A percentile compares a stretch with the other conserved stretches of the same genome.
phyloP scores from a whole-genome alignment of 2,888 invertebrate genomes.

The Shargacucullia verbasci region DNA sequence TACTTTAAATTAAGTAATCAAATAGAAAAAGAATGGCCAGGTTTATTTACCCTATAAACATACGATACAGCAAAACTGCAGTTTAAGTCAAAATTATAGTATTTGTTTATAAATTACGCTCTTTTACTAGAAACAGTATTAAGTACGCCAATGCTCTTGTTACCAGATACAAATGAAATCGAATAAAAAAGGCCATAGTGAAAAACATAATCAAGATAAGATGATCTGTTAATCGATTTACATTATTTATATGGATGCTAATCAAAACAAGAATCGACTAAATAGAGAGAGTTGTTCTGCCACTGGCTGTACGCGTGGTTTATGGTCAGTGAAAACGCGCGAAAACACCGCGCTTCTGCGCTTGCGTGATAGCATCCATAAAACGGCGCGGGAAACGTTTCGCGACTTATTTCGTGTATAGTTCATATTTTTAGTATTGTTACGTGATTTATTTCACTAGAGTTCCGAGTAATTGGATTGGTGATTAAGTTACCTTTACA shows the following conservation, averaged over 20 bases:
- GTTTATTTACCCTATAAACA: too few species aligned
- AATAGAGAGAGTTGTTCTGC: slow-evolving; percentile 57
- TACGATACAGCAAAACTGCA: too few species aligned
- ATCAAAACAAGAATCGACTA: slow-evolving; percentile 47
- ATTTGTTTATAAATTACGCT: too few species aligned
- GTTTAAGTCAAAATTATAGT: too few species aligned
- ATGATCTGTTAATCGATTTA: slow-evolving; percentile 34
- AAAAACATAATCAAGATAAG: slow-evolving; percentile 14
- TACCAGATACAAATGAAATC: slow-evolving; percentile 6
- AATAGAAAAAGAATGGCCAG: too few species aligned
- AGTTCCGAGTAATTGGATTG: slow-evolving; percentile 13
- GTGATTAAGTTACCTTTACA: background rate
- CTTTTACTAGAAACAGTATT: background rate
- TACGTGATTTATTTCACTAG: slow-evolving; percentile 19
- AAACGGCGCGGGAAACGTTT: slow-evolving; percentile 29
- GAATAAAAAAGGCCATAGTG: background rate
- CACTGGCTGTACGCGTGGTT: slow-evolving; percentile 42
- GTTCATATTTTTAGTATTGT: slow-evolving; percentile 10
- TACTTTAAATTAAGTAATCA: too few species aligned
- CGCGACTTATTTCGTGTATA: slow-evolving; percentile 25
- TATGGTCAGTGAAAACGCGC: slow-evolving; percentile 71
- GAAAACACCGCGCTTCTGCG: slow-evolving; percentile 55
- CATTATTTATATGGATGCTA: slow-evolving; percentile 52
- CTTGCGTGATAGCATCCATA: slow-evolving; percentile 53
- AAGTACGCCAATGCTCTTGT: background rate